Evolutionary conservation across 2,797 vertebrate species (phyloP), one percentile per base, ranked within the genome.

Genomic region (Acipenser ruthenus): DNA sequence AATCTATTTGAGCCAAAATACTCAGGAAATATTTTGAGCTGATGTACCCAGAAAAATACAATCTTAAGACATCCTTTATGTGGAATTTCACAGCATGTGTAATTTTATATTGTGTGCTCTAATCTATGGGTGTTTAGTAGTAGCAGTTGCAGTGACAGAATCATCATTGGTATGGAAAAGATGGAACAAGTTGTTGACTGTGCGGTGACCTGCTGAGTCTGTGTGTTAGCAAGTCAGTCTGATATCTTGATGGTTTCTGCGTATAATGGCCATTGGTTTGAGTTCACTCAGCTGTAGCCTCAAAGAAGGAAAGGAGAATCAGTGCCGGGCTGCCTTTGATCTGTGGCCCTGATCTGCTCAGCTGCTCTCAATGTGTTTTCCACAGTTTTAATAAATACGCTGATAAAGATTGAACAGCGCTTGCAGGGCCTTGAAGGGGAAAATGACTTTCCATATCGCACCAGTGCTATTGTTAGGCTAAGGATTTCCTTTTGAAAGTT

Each of bases 321-420:
- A 81, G 64, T 71, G 70, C 70, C 71, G 74, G 69, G 68, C 74
- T 66, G 76, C 71, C 79, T 84, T 84, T 82, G 77, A 85, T 84
- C 71, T 75, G 55, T 69, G 69, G 72, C 65, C 65, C 64, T 69
- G 66, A n/a, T 70, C 68, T 52, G 10, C 63, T 69, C 6, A 12
- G 60, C 69, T 66, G 58, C 50, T 49, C 62, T 60, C 62, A 3
- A 15, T 7, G 58, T 74, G 69, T 78, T 77, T 60, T 71, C 71
- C 67, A 66, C 49, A 15, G 72, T 70, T 78, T 78, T 77, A 74
- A 77, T 79, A 80, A 82, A 79, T 79, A 73, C 71, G 73, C 76
- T 59, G 49, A 68, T 69, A 80, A 82, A 68, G 65, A 49, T 64
- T 67, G 69, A 76, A 66, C 69, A 49, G 50, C 6, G 50, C 53